Conservation (phyloP, 2,888 invertebrate genomes). For the Copidosoma aretas region DNA sequence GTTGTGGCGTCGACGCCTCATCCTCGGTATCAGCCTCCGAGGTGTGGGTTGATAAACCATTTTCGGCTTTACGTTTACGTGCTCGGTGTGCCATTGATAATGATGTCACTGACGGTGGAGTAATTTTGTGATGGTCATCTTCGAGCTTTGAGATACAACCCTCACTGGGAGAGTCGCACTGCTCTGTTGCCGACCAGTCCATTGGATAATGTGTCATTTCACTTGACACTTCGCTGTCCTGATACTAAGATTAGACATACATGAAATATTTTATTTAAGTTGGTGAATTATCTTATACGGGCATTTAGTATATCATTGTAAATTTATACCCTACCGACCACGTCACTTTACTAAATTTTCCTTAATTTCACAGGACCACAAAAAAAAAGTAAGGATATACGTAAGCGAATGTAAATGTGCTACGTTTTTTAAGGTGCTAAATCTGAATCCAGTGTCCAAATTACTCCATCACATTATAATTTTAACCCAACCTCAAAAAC, state of each 20-base stretch:
- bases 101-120: slow-evolving; percentile 24
- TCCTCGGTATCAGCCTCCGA: slow-evolving; percentile 60
- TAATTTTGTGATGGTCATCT: slow-evolving; percentile 64
- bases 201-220: slow-evolving; percentile 49
- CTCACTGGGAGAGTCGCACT: slow-evolving; percentile 68
- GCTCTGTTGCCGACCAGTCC: slow-evolving; percentile 48
- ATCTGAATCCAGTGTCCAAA: too few relatives aligned
- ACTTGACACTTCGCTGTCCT: slow-evolving; percentile 68
- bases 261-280: too few relatives aligned
- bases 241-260: slow-evolving; percentile 52
- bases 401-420: too few relatives aligned
- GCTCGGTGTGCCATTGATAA: slow-evolving; percentile 30
- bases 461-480: too few relatives aligned
- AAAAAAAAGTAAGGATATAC: too few relatives aligned
- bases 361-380: too few relatives aligned
- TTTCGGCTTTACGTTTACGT: slow-evolving; percentile 50
- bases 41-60: slow-evolving; percentile 44
- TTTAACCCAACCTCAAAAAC: too few relatives aligned
- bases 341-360: too few relatives aligned
- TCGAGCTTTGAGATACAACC: slow-evolving; percentile 81
- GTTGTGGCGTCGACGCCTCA: slow-evolving; percentile 44
- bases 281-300: too few relatives aligned
- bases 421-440: too few relatives aligned
- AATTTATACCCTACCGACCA: too few relatives aligned
- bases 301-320: too few relatives aligned